Evolutionary conservation across 2,888 invertebrate genomes (phyloP), one percentile per base, ranked within the genome.

Genomic region (Cheilosia pagana): DNA sequence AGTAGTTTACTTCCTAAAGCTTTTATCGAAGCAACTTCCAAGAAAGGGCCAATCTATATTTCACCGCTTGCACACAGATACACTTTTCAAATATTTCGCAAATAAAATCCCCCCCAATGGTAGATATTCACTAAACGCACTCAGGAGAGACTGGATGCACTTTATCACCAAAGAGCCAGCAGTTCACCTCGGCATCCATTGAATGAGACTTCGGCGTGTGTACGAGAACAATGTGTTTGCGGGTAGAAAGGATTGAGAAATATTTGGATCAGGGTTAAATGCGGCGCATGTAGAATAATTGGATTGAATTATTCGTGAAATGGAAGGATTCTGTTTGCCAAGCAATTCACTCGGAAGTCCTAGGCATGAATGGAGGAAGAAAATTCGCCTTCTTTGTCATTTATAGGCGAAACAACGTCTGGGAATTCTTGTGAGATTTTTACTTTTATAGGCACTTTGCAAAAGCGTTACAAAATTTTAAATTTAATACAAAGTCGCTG

Each of bases 191-290:
- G 16, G 25, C 16, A 6, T 41, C 16, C 14, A 19, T 45, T 62
- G 12, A 31, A 48, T 48, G 1, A 6, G 48, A 31, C 19, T 19
- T 65, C 19, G n/a, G 10, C 8, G 31, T 35, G 23, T 50, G 50
- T 50, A 65, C 39, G 31, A 35, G 35, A 35, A 39, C 48, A 19
- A 45, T 23, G 10, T 39, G 5, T 39, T 31, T 14, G 48, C 23
- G 10, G 21, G n/a, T 25, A 19, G 39, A 45, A 31, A 25, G 41
- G 25, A 39, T 53, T 16, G 45, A 35, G 55, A 8, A 53, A 16
- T 53, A 77, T 65, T 65, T 52, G 53, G 77, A 70, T 81, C 81
- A 77, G 77, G 81, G 81, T 81, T 71, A 77, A 71, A 81, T 53
- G 59, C 60, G 70, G 60, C 70, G 35, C 71, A 77, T 81, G 71